Evolutionary conservation across 2,888 invertebrate species (phyloP), one percentile per base, ranked within the genome.

Genomic region (Eurytoma adleriae): DNA sequence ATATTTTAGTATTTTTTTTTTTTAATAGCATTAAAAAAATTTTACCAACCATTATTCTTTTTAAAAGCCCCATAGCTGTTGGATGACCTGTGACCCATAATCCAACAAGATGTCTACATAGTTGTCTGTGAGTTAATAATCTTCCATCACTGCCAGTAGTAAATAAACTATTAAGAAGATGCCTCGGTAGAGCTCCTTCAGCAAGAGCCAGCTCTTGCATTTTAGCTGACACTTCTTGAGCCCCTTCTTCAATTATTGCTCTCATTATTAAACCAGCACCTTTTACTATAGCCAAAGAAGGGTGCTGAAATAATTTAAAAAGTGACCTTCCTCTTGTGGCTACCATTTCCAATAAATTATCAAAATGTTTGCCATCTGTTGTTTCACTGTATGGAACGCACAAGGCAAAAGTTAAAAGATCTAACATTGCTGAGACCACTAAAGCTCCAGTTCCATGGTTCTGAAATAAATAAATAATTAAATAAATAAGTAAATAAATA

Each of bases 371-470:
- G 71, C 98, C 98, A 88, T 99, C 98, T 0, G 99, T 99, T 4
- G 99, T 99, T 92, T 99, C 99, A 88, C 98, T 98, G 92, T 99
- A 99, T 4, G 99, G 99, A 83, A 99, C 98, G 92, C 99, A 99
- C 61, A 99, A 93, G 3, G 98, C 96, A 92, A 99, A 99, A 57
- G 99, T 99, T 83, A 99, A 92, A 89, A 99, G 97, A 91, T 99
- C 99, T 89, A 99, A 92, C 98, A 99, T 98, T 83, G 98, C 97
- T 50, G 98, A 96, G 83, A 99, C 96, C 16, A 99, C 97, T 69
- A 99, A 91, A 66, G 99, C 99, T 3, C 99, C 99, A 75, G 98
- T 98, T 72, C 97, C 97, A 83, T 96, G 96, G 79, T 94, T 94
- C 98, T 98, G 91, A 90, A 76, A 14, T 64, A 76, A 3, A 48